These are phyloP conservation scores for Limnephilus lunatus DNA, from an alignment of 2,888 invertebrate species.

Conservation along the genomic window DNA sequence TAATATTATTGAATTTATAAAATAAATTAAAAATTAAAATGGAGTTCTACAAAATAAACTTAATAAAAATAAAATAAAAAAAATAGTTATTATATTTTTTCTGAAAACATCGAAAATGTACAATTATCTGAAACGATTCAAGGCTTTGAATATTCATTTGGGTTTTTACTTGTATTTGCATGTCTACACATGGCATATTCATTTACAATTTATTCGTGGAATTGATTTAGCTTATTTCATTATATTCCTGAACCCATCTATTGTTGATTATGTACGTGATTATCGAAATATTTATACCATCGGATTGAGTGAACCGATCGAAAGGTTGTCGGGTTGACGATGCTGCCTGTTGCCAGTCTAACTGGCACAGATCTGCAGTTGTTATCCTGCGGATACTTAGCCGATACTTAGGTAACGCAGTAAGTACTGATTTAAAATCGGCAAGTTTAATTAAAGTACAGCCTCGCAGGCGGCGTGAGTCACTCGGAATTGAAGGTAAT, in stretches of 20 bases:
- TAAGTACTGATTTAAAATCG: slow-evolving; percentile 51
- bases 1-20: too few species aligned
- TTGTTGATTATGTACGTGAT: slow-evolving; percentile 29
- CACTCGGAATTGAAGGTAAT: slow-evolving; percentile 40
- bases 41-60: too few species aligned
- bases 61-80: too few species aligned
- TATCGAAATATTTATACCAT: slow-evolving; percentile 40
- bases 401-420: neutral
- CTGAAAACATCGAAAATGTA: too few species aligned
- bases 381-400: slow-evolving; percentile 28
- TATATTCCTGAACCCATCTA: slow-evolving; percentile 16
- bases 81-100: too few species aligned
- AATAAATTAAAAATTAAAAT: too few species aligned
- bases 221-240: neutral
- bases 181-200: too few species aligned
- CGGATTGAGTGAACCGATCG: slow-evolving; percentile 37
- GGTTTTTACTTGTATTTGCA: too few species aligned
- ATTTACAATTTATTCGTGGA: neutral
- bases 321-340: slow-evolving; percentile 42
- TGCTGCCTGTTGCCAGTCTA: neutral
- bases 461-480: slow-evolving; percentile 51
- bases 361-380: slow-evolving; percentile 36
- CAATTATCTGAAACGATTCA: too few species aligned
- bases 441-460: slow-evolving; percentile 53
- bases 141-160: too few species aligned